Percentiles rank a stretch among this genome's conserved stretches.
These are phyloP conservation scores for Ophion ellenae DNA, from an alignment of 2,888 invertebrate species.

Conservation along the genomic window DNA sequence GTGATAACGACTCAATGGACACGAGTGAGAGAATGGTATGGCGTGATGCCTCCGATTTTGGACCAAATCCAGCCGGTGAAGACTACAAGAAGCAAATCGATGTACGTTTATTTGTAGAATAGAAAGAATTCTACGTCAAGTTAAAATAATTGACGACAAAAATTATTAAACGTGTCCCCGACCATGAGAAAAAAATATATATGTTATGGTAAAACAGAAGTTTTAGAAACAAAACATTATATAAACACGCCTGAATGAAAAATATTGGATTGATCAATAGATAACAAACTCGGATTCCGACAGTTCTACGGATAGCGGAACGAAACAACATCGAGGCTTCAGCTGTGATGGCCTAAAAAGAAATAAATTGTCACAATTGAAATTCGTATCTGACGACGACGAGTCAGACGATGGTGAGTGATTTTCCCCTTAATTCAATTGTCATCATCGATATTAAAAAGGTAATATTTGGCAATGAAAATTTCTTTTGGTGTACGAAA, in stretches of 20 bases:
- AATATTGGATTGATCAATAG: constrained; percentile 16
- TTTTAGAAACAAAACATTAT: constrained; percentile 15
- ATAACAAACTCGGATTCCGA: constrained; percentile 16
- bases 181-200: constrained; percentile 24
- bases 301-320: constrained; percentile 19
- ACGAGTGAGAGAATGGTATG: constrained; percentile 26
- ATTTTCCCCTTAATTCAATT: constrained; percentile 11
- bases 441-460: constrained; percentile 3
- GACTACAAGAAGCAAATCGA: constrained; percentile 28
- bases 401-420: constrained; percentile 7
- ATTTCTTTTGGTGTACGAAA: constrained; percentile 19
- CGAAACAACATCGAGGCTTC: constrained; percentile 15
- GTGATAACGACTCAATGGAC: constrained; percentile 30
- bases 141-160: constrained; percentile 24
- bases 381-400: constrained; percentile 13
- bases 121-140: constrained; percentile 31
- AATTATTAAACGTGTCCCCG: constrained; percentile 29
- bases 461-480: constrained; percentile 23
- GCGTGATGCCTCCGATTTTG: constrained; percentile 25
- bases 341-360: constrained; percentile 15
- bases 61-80: constrained; percentile 22
- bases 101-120: constrained; percentile 32
- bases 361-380: constrained; percentile 20
- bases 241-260: constrained; percentile 6
- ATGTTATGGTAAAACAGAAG: constrained; percentile 25